These are phyloP conservation scores for Mythimna loreyi DNA, from an alignment of 2,888 invertebrate genomes.

Conservation along the genomic window DNA sequence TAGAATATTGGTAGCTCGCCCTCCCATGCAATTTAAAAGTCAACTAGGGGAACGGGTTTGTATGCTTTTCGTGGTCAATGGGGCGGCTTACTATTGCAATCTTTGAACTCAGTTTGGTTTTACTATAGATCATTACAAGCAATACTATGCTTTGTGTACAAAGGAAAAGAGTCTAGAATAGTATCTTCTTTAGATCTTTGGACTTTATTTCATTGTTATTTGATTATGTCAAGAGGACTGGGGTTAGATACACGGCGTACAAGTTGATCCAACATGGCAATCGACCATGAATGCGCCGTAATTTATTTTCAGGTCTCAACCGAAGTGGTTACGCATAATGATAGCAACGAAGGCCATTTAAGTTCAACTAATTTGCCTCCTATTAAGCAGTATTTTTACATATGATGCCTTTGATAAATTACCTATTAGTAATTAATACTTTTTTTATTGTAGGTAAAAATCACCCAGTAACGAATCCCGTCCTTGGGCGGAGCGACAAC, in stretches of 20 bases:
- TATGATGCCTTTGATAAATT: background rate
- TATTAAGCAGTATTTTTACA: too few relatives aligned
- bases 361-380: too few relatives aligned
- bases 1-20: slow-evolving; percentile 18
- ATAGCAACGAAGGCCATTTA: too few relatives aligned
- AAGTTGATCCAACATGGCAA: too few relatives aligned
- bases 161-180: slow-evolving; percentile 6
- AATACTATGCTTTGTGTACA: slow-evolving; percentile 7
- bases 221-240: background rate
- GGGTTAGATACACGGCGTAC: too few relatives aligned
- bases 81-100: slow-evolving; percentile 32
- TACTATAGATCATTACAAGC: slow-evolving; percentile 18
- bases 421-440: background rate
- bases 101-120: slow-evolving; percentile 54
- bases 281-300: too few relatives aligned
- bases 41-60: slow-evolving; percentile 37
- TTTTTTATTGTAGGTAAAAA: too few relatives aligned
- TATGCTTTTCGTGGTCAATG: slow-evolving; percentile 52
- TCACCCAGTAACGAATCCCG: too few relatives aligned
- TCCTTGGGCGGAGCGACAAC: too few relatives aligned
- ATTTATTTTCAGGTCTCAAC: too few relatives aligned
- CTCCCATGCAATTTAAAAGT: slow-evolving; percentile 49
- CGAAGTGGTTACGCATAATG: too few relatives aligned
- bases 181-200: background rate
- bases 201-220: slow-evolving; percentile 1